Base-by-base conservation (phyloP, 2,797 vertebrate species). In the Etheostoma nigrum region DNA sequence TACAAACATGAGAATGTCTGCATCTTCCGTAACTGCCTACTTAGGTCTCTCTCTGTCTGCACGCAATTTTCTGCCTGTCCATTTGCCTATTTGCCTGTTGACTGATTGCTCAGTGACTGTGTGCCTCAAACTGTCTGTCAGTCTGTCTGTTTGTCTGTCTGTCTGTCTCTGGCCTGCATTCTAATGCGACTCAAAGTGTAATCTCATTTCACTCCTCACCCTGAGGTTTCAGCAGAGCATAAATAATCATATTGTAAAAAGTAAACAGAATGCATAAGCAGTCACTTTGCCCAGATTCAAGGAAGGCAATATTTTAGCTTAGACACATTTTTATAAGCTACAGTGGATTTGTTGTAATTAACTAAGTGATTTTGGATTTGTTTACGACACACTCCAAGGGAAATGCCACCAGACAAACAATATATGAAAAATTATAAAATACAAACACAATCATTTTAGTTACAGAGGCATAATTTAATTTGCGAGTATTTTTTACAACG, bases 311-410 rank as follows among this genome's bases (percentile, higher is more conserved):
- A 77, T 90, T 90, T 89, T 74, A 77, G 86, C 52, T 67, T 18
- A 5, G 65, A 55, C 48, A 5, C 14, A 49, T 86, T 73, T 84
- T 76, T 68, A 67, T 82, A 82, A 88, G 67, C 64, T 62, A 69
- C 5, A 0, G 63, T 47, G 64, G 60, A 21, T 81, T 81, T 76
- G 64, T 49, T 84, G 60, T 78, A 92, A 93, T 93, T 87, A 92
- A 79, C 81, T 89, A 88, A 91, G 84, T 86, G 88, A 83, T 85
- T 84, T 76, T 81, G 66, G 82, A 81, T 83, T 89, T 86, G 54
- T 55, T 81, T 27, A 47, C 2, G 58, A 86, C 74, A 63, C 45
- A 66, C 45, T 78, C 82, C 73, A 79, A 77, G 68, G 51, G 42
- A 30, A 72, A 62, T 47, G 59, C 54, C 60, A 76, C 21, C 61